Percentiles rank a stretch among this genome's conserved stretches.
Evolutionary conservation across 2,113 vertebrate species (phyloP).

Genomic region (Upupa epops): DNA sequence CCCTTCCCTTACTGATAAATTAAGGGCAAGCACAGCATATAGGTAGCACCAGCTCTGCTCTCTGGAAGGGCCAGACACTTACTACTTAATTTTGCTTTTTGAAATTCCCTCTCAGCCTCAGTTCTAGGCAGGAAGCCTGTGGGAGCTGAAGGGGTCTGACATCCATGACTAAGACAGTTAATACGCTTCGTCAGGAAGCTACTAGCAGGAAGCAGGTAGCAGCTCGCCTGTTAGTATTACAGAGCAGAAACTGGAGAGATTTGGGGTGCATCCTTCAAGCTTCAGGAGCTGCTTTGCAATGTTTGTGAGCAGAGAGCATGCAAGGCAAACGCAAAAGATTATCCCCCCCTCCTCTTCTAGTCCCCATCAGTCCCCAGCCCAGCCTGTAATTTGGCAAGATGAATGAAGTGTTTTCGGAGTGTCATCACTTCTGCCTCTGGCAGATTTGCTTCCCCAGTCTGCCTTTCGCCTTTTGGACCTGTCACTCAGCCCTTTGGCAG

Average conservation of each 20-base stretch:
- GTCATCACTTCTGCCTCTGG: constrained; percentile 63
- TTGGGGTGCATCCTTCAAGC: constrained; percentile 7
- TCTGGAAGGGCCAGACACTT: neutral
- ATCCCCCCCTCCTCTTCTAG: neutral
- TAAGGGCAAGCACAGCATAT: too few relatives aligned
- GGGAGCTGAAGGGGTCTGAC: constrained; percentile 4
- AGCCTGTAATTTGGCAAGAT: constrained; percentile 66
- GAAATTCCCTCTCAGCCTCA: constrained; percentile 48
- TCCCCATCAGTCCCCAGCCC: constrained; percentile 60
- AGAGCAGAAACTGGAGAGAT: neutral
- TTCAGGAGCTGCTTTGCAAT: neutral
- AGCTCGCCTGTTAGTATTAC: constrained; percentile 18
- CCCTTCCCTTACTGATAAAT: neutral
- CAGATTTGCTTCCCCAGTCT: constrained; percentile 68
- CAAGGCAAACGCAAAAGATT: constrained; percentile 35
- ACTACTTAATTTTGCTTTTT: neutral
- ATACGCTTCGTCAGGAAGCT: neutral
- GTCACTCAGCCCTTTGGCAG: constrained; percentile 70
- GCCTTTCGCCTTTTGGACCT: constrained; percentile 70
- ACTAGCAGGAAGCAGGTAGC: neutral
- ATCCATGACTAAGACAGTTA: neutral
- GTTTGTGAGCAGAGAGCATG: neutral
- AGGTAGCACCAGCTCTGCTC: neutral
- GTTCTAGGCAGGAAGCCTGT: neutral
- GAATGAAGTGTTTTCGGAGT: constrained; percentile 68